These are phyloP conservation scores for Myotis vivesi DNA, from an alignment of 2,797 vertebrate genomes.

Conservation along the genomic window DNA sequence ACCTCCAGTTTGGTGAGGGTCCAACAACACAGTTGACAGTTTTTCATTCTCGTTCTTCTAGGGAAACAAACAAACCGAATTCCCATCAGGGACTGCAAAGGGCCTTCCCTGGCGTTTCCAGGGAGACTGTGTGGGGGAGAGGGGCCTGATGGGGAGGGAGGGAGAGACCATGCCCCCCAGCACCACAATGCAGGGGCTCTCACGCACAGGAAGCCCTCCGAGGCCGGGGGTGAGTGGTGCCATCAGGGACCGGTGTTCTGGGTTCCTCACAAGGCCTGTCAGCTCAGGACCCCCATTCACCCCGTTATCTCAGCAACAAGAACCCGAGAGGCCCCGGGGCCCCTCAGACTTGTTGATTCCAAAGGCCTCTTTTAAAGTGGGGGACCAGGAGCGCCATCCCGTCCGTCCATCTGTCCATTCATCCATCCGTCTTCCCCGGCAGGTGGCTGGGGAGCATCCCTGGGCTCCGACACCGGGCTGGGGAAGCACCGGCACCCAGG, in stretches of 20 bases:
- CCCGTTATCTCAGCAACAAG: neutral
- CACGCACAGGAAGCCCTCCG: rapidly evolving
- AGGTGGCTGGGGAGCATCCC: rapidly evolving
- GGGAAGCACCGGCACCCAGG: rapidly evolving
- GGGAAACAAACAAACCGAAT: neutral
- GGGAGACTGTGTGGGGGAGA: neutral
- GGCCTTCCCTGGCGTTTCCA: neutral
- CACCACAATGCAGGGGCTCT: rapidly evolving
- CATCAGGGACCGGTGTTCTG: rapidly evolving
- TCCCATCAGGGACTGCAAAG: neutral
- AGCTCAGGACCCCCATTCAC: rapidly evolving
- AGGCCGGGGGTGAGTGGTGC: rapidly evolving
- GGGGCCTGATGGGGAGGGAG: rapidly evolving
- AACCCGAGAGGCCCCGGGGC: neutral
- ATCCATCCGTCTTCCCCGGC: neutral
- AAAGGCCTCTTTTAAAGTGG: neutral
- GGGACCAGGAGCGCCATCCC: rapidly evolving
- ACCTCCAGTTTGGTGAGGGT: neutral
- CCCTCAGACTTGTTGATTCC: neutral
- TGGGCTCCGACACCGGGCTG: rapidly evolving
- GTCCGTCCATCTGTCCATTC: neutral
- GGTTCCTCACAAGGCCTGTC: neutral
- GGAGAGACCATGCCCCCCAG: rapidly evolving
- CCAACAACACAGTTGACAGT: rapidly evolving
- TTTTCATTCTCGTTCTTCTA: neutral